Evolutionary conservation across 2,888 invertebrate genomes (phyloP).

Genomic region (Gibbula magus): DNA sequence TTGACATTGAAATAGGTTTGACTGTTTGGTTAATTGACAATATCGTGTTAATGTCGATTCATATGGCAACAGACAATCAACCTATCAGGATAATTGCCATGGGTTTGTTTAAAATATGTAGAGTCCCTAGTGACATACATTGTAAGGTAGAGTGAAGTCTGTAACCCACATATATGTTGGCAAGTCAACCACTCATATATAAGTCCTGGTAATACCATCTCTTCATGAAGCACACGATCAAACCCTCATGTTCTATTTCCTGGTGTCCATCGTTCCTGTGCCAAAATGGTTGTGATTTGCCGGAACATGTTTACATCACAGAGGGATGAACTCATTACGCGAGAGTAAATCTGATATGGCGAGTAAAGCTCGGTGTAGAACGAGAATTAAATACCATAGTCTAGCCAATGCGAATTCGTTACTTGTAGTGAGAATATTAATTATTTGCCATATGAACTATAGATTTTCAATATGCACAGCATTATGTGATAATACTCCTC

Average conservation of each 20-base stretch:
- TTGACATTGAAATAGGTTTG: too few species aligned
- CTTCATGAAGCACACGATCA: not conserved
- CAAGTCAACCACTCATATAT: too few species aligned
- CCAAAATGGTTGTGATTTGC: not conserved
- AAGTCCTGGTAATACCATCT: too few species aligned
- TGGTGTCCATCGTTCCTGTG: not conserved
- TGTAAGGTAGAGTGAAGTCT: too few species aligned
- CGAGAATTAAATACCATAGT: not conserved
- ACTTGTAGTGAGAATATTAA: constrained; percentile 11
- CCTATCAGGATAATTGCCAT: too few species aligned
- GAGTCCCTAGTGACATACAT: too few species aligned
- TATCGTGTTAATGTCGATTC: too few species aligned
- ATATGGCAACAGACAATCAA: too few species aligned
- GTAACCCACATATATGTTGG: too few species aligned
- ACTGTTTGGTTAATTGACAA: too few species aligned
- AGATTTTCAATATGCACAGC: constrained; percentile 14
- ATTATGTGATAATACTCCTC: not conserved
- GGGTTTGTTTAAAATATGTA: too few species aligned
- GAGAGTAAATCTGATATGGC: constrained; percentile 1
- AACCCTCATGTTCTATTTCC: not conserved
- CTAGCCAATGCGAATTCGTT: not conserved
- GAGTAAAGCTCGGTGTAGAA: not conserved
- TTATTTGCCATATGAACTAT: constrained; percentile 13
- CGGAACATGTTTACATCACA: constrained; percentile 12
- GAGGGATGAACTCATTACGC: constrained; percentile 22